These are phyloP conservation scores for Rhizomys pruinosus DNA, from an alignment of 2,113 vertebrate species.

Conservation along the genomic window DNA sequence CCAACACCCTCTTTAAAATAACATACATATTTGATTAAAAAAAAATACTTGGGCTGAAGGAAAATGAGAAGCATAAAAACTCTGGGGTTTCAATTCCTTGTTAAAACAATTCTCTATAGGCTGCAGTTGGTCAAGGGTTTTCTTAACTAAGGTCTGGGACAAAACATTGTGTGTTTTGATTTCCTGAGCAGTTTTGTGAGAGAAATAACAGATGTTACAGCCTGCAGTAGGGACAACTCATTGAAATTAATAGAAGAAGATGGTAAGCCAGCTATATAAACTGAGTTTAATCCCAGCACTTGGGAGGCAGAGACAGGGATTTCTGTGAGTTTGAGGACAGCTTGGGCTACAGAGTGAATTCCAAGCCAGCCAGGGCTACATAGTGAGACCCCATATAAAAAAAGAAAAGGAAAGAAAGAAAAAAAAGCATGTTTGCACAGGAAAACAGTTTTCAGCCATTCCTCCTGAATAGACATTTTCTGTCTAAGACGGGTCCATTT, in stretches of 20 bases:
- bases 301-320: too few species aligned
- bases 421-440: neutral
- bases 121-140: neutral
- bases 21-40: neutral
- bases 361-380: too few species aligned
- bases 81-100: neutral
- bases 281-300: too few species aligned
- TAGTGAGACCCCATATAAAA: too few species aligned
- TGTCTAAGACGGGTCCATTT: neutral
- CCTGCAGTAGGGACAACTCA: neutral
- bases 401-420: too few species aligned
- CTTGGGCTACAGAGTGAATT: too few species aligned
- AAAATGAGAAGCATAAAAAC: neutral
- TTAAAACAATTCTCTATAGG: neutral
- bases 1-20: neutral
- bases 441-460: neutral
- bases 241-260: neutral
- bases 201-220: neutral
- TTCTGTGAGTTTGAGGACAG: too few species aligned
- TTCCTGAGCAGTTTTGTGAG: slow-evolving; percentile 28
- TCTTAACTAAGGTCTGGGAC: neutral
- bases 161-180: neutral
- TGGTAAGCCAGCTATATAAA: neutral
- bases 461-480: neutral
- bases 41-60: neutral